These are phyloP conservation scores for Machimus atricapillus DNA, from an alignment of 2,888 invertebrate genomes.

Conservation along the genomic window DNA sequence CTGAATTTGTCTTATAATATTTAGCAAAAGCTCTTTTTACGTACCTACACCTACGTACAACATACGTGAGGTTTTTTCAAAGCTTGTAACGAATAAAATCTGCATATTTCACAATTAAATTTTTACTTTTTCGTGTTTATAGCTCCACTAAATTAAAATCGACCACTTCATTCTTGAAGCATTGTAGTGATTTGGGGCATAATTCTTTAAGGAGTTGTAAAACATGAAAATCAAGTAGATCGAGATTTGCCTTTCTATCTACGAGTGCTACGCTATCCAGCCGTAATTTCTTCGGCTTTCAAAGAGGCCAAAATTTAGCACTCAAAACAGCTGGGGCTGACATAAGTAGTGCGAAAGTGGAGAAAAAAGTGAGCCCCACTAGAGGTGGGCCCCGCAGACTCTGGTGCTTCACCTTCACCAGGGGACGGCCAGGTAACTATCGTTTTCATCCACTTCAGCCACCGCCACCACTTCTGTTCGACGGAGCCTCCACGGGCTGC, in stretches of 20 bases:
- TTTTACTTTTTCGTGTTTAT: neutral
- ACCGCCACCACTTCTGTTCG: slow-evolving; percentile 13
- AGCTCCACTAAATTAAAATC: neutral
- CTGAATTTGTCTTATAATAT: too few species aligned
- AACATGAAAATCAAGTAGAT: neutral
- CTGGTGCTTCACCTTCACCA: slow-evolving; percentile 22
- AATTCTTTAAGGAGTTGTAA: neutral
- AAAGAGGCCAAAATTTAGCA: slow-evolving; percentile 18
- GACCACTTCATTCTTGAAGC: neutral
- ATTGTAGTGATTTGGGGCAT: neutral
- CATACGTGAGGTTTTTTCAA: too few species aligned
- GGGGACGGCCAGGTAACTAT: slow-evolving; percentile 32
- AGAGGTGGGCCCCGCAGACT: neutral
- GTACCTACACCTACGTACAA: too few species aligned
- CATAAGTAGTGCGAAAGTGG: slow-evolving; percentile 36
- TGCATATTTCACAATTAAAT: neutral
- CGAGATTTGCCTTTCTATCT: neutral
- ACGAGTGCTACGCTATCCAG: neutral
- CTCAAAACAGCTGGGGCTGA: slow-evolving; percentile 28
- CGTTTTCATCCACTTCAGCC: slow-evolving; percentile 27
- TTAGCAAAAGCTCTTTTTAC: too few species aligned
- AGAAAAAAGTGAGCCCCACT: slow-evolving; percentile 19
- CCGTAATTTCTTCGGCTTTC: neutral
- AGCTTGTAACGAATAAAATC: neutral
- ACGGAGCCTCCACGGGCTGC: neutral